Conservation (phyloP, 1,140 invertebrate species). For the Steinernema khuongi region DNA sequence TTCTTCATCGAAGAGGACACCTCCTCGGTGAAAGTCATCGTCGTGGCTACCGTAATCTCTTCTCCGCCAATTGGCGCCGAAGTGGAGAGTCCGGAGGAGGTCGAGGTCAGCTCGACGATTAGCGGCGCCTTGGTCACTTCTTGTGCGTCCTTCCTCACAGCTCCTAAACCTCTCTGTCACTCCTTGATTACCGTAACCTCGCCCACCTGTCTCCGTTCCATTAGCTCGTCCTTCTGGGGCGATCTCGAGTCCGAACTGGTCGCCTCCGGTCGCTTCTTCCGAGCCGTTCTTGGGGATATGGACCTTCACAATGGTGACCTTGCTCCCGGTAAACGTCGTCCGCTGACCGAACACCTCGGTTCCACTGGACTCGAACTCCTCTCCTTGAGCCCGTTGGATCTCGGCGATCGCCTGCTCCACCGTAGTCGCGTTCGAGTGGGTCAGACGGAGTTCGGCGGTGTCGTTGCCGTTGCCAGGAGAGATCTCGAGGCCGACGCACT, state of each 20-base stretch:
- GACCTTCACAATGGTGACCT: not conserved
- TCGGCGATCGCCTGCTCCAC: not conserved
- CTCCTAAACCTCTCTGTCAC: not conserved
- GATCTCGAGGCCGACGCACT: conserved; percentile 5
- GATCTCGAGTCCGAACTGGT: not conserved
- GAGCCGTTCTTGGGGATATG: not conserved
- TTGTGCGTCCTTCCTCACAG: not conserved
- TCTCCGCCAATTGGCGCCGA: not conserved
- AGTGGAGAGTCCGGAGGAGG: not conserved
- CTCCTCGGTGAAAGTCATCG: too few relatives aligned
- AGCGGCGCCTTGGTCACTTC: not conserved
- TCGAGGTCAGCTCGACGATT: not conserved
- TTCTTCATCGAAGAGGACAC: too few relatives aligned
- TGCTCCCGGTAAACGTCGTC: not conserved
- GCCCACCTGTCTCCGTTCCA: not conserved
- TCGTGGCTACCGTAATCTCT: not conserved
- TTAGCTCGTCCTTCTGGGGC: not conserved
- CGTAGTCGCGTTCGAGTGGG: not conserved
- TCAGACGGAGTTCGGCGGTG: not conserved
- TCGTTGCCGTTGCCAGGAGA: not conserved
- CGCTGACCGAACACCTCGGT: not conserved
- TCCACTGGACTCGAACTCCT: not conserved
- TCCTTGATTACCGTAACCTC: not conserved
- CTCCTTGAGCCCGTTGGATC: not conserved
- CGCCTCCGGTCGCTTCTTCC: not conserved